phyloP scores from a whole-genome alignment of 1,140 invertebrate species.

The Apocrypta bakeri region DNA sequence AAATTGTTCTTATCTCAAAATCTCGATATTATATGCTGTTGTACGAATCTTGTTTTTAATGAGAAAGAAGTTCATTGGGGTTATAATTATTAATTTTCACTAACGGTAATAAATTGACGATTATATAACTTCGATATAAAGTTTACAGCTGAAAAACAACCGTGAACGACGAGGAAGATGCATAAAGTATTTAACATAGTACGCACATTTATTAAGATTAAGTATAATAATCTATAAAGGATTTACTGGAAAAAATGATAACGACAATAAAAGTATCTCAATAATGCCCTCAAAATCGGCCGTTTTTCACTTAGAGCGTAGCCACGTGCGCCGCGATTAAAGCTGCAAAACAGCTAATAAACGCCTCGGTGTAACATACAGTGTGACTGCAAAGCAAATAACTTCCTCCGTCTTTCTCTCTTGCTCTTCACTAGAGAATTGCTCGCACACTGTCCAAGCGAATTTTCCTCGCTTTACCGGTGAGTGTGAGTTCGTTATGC shows the following conservation, averaged over 20 bases:
- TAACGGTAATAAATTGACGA: not conserved
- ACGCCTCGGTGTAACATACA: conserved; percentile 16
- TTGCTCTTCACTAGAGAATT: not conserved
- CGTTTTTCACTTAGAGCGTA: not conserved
- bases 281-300: not conserved
- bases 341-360: conserved; percentile 37
- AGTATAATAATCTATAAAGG: not conserved
- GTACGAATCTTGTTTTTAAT: no score
- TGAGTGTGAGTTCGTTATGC: conserved; percentile 27
- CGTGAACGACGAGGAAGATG: not conserved
- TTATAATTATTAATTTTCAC: not conserved
- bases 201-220: not conserved
- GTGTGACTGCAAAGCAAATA: conserved; percentile 43
- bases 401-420: conserved; percentile 25
- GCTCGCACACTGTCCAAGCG: not conserved
- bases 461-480: conserved; percentile 27
- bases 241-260: not conserved
- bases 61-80: no score
- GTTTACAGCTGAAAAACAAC: not conserved
- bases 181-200: not conserved
- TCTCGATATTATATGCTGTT: no score
- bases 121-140: not conserved
- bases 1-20: no score
- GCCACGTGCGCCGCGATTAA: conserved; percentile 11
- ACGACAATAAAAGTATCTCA: not conserved